These are phyloP conservation scores for Patella depressa DNA, from an alignment of 2,888 invertebrate species.

Conservation along the genomic window DNA sequence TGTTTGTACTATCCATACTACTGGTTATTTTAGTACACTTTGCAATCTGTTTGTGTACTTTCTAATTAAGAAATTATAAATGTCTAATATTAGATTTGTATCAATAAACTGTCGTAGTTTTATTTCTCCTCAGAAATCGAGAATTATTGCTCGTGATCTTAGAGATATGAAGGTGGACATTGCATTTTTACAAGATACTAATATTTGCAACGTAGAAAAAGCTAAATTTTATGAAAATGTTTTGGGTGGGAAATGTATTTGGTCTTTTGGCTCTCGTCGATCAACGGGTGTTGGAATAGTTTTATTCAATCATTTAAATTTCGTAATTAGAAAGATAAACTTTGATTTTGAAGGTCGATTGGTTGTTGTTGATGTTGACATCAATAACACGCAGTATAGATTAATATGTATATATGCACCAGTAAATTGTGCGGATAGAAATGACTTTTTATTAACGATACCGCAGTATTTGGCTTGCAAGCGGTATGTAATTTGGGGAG, in stretches of 20 bases:
- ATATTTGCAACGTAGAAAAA: background rate
- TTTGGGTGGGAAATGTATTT: slow-evolving; percentile 3
- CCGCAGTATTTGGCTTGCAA: background rate
- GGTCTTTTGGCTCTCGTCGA: background rate
- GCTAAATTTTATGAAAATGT: slow-evolving; percentile 3
- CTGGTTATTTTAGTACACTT: background rate
- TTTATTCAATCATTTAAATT: background rate
- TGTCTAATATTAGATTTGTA: slow-evolving; percentile 1
- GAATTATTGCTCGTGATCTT: background rate
- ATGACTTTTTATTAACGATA: background rate
- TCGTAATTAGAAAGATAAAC: slow-evolving; percentile 3
- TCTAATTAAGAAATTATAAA: background rate
- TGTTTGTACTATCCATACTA: background rate
- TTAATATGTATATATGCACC: background rate
- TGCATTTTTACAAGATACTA: background rate
- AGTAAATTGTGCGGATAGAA: slow-evolving; percentile 3
- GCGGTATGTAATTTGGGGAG: slow-evolving; percentile 1
- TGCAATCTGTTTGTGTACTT: background rate
- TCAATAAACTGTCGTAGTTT: slow-evolving; percentile 2
- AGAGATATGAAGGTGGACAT: background rate
- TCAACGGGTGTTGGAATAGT: background rate
- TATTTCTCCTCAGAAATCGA: background rate
- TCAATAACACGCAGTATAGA: background rate
- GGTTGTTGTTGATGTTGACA: slow-evolving; percentile 4
- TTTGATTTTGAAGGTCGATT: slow-evolving; percentile 7